Base-by-base conservation (phyloP, 2,797 vertebrate species). In the Lagodon rhomboides region DNA sequence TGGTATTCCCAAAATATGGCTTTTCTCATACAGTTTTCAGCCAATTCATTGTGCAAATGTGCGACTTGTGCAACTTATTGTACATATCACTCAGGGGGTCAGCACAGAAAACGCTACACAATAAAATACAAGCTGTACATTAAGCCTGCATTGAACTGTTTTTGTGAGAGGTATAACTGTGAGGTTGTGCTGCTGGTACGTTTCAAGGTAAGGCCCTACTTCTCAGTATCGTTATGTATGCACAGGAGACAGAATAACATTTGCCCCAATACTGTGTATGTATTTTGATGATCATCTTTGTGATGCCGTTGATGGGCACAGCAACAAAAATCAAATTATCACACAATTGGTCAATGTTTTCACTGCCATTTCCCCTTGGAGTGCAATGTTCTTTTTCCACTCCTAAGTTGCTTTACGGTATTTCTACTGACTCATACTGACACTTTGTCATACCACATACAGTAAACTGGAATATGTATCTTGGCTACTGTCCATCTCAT, bases 1-100 rank as follows among this genome's bases (percentile, higher is more conserved):
- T 73, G 50, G 43, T 20, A 17, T 68, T 68, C 23, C 13, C 25
- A 56, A 77, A 84, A 75, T 27, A 43, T 17, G 38, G 2, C 23
- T 67, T 71, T 38, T 61, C 6, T 55, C 10, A 41, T 55, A 23
- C 38, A 17, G 30, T 60, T 51, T 73, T 60, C 12, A 58, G 18
- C 13, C 38, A 68, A 65, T 22, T 16, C 7, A 23, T 11, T 25
- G 5, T 1, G 43, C 44, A 47, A 51, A 67, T 11, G 4, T 27
- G 12, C 38, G 9, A 34, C 34, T 34, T 34, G 22, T 41, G 59
- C 30, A 25, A 44, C 44, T 25, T 5, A n/a, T 23, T 44, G 47
- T n/a, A 61, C 18, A 47, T 38, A 38, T 3, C 38, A 50, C 15
- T 30, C 22, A 30, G 22, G 43, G 7, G 22, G 5, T 51, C 27